Evolutionary conservation across 35 echinoderm and acorn worm genomes (phyloP).

Genomic region (Acanthaster planci): DNA sequence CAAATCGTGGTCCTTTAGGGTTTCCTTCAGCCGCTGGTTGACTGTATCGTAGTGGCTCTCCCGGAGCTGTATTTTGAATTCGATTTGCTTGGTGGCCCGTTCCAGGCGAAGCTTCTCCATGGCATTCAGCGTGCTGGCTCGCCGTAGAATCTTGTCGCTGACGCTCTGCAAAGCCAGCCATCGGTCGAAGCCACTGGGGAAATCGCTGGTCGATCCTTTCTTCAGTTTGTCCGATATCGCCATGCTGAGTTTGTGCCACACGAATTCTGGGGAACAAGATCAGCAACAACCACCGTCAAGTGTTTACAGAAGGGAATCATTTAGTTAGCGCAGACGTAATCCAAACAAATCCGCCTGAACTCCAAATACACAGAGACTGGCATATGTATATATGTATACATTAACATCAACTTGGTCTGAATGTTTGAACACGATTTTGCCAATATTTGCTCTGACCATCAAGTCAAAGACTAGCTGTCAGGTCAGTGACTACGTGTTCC

Average conservation of each 20-base stretch:
- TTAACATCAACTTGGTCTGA: no score
- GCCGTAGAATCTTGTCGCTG: constrained; percentile 48
- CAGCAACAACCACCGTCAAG: no score
- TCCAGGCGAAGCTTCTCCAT: constrained; percentile 66
- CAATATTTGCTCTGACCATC: no score
- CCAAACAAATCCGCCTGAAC: no score
- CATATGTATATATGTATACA: no score
- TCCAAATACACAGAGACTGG: no score
- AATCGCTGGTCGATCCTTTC: constrained; percentile 60
- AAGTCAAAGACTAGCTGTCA: no score
- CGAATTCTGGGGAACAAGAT: no score
- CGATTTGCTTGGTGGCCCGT: constrained; percentile 52
- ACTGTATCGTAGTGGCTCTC: constrained; percentile 44
- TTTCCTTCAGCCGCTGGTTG: constrained; percentile 47
- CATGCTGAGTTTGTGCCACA: not conserved
- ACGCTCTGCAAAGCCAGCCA: constrained; percentile 58
- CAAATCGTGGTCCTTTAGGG: constrained; percentile 62
- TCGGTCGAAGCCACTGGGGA: constrained; percentile 74
- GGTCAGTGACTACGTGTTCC: no score
- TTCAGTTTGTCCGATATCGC: constrained; percentile 21
- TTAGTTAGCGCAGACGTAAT: no score
- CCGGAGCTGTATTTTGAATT: constrained; percentile 47
- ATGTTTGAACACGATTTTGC: no score
- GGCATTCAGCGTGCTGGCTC: constrained; percentile 66
- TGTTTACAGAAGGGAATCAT: no score